Conservation (phyloP, 2,888 invertebrate species). For the Mythimna impura region DNA sequence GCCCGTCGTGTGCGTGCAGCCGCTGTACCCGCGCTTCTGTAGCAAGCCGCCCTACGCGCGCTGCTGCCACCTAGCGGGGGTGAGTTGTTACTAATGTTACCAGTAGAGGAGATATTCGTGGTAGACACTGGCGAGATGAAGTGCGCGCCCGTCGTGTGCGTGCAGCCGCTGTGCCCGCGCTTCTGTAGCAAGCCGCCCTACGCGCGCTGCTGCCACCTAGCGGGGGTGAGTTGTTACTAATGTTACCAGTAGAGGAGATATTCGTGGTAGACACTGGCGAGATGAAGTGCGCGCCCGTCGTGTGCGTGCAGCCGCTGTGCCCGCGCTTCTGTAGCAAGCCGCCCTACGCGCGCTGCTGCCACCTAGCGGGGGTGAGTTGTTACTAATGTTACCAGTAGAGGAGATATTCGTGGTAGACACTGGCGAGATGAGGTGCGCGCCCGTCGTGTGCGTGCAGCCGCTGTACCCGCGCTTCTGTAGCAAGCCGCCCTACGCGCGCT, state of each 20-base stretch:
- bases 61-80: constrained; percentile 85
- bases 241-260: neutral
- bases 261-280: constrained; percentile 81
- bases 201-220: constrained; percentile 84
- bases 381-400: neutral
- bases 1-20: constrained; percentile 68
- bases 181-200: constrained; percentile 78
- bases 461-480: constrained; percentile 72
- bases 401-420: constrained; percentile 72
- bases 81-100: constrained; percentile 61
- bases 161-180: constrained; percentile 74
- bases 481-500: constrained; percentile 80
- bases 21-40: constrained; percentile 74
- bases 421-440: constrained; percentile 74
- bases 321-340: constrained; percentile 73
- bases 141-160: constrained; percentile 42
- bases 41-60: constrained; percentile 79
- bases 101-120: constrained; percentile 75
- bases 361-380: constrained; percentile 80
- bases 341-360: constrained; percentile 83
- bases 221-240: constrained; percentile 75
- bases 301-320: constrained; percentile 72
- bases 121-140: constrained; percentile 84
- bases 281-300: constrained; percentile 60
- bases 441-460: constrained; percentile 69